phyloP scores from a whole-genome alignment of 2,797 vertebrate species.

The Anniella stebbinsi region DNA sequence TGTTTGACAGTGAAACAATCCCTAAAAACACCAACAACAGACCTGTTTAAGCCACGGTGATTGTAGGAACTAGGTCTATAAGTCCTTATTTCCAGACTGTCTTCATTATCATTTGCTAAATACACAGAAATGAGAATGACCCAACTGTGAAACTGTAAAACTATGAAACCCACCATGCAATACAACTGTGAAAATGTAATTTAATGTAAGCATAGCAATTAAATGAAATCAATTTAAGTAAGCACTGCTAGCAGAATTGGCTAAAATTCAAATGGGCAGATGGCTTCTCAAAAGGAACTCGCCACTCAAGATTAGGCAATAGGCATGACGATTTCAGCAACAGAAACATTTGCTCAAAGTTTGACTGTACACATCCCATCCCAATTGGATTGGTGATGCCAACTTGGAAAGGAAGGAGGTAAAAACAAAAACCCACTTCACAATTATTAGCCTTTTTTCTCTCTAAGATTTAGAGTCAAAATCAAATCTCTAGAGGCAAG shows the following conservation, averaged over 20 bases:
- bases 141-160: not conserved
- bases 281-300: not conserved
- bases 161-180: no score
- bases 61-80: no score
- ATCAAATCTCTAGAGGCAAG: not conserved
- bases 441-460: not conserved
- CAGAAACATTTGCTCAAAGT: constrained; percentile 10
- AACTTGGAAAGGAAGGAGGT: not conserved
- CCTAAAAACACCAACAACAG: no score
- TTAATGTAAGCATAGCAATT: not conserved
- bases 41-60: no score
- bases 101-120: not conserved
- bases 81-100: not conserved
- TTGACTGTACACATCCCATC: not conserved
- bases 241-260: not conserved
- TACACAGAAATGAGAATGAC: not conserved
- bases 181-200: not conserved
- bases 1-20: no score
- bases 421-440: not conserved
- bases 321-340: not conserved
- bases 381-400: not conserved
- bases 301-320: not conserved
- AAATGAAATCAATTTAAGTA: not conserved
- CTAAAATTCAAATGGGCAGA: not conserved
- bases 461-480: not conserved